Percentiles rank a stretch among this genome's conserved stretches.
Evolutionary conservation across 2,113 vertebrate genomes (phyloP).

Genomic region (Oreochromis niloticus): DNA sequence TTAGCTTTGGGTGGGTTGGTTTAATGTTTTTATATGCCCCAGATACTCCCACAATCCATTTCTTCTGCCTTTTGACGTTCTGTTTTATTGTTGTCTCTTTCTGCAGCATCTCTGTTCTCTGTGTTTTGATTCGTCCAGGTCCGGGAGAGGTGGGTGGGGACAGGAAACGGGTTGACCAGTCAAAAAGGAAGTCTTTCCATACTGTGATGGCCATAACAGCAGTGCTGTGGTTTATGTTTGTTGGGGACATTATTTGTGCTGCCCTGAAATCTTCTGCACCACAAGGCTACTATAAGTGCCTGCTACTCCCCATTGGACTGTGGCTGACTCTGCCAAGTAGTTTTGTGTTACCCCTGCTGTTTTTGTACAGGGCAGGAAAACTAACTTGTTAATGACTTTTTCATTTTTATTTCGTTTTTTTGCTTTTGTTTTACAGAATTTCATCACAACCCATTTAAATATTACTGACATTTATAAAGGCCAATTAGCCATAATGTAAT

Average conservation of each 20-base stretch:
- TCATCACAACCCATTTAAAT: not conserved
- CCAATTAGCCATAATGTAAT: not conserved
- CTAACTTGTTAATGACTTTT: not conserved
- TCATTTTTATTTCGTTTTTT: accelerated
- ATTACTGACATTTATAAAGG: not conserved
- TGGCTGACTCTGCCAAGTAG: not conserved
- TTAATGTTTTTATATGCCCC: not conserved
- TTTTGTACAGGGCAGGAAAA: not conserved
- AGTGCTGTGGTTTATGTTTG: not conserved
- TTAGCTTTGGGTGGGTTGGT: not conserved
- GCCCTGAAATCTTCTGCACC: accelerated
- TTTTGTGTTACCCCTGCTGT: not conserved
- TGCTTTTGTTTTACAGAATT: not conserved
- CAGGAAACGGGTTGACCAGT: not conserved
- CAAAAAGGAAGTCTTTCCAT: slow-evolving; percentile 13
- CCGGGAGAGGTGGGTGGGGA: not conserved
- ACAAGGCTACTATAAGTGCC: not conserved
- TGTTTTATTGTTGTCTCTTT: not conserved
- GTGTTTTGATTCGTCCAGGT: slow-evolving; percentile 2
- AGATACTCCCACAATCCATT: not conserved
- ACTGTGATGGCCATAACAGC: not conserved
- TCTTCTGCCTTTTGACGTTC: accelerated
- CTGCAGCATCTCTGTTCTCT: not conserved
- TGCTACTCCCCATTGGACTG: not conserved
- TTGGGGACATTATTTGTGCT: not conserved